These are phyloP conservation scores for Psettodes erumei DNA, from an alignment of 2,113 vertebrate genomes.

Conservation along the genomic window DNA sequence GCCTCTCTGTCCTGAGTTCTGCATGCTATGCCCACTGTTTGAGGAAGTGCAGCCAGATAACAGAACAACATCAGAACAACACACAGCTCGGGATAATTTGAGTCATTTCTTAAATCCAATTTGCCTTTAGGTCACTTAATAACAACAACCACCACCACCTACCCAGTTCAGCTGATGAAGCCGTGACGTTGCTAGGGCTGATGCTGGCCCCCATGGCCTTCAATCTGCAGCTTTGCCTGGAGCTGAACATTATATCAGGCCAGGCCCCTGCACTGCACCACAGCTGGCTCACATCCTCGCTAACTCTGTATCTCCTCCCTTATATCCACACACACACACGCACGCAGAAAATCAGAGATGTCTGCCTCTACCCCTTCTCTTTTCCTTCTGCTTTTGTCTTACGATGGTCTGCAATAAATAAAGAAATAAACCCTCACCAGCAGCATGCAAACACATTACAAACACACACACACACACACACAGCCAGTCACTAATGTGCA, in stretches of 20 bases:
- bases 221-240: constrained; percentile 45
- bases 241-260: constrained; percentile 42
- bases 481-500: constrained; percentile 25
- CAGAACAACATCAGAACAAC: constrained; percentile 8
- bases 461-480: constrained; percentile 32
- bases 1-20: not conserved
- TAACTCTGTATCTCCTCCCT: constrained; percentile 24
- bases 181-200: constrained; percentile 38
- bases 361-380: constrained; percentile 28
- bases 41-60: not conserved
- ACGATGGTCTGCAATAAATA: constrained; percentile 31
- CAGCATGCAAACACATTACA: constrained; percentile 20
- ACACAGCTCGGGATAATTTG: constrained; percentile 8
- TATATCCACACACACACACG: constrained; percentile 20
- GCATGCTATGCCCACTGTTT: not conserved
- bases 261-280: constrained; percentile 45
- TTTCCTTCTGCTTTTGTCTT: constrained; percentile 38
- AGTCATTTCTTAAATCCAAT: constrained; percentile 20
- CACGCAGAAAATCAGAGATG: constrained; percentile 6
- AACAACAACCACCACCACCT: constrained; percentile 24
- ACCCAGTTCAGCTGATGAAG: constrained; percentile 55
- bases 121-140: not conserved
- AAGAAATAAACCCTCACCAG: constrained; percentile 22
- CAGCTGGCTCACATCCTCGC: constrained; percentile 30
- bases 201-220: constrained; percentile 53